phyloP scores from a whole-genome alignment of 2,888 invertebrate genomes.

The Sesamia inferens region DNA sequence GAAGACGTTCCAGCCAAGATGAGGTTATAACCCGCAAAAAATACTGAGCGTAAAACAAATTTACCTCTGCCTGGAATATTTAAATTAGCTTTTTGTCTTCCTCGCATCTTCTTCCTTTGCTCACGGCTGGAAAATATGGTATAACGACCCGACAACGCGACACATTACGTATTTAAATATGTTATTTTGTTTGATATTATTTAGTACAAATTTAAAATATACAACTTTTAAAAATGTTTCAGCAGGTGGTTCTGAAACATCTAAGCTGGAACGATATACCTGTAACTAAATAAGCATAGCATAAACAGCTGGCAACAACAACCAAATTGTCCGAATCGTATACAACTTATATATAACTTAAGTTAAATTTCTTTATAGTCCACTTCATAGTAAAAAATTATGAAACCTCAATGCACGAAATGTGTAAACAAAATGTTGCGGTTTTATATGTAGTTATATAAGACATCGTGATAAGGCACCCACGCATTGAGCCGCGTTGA shows the following conservation, averaged over 20 bases:
- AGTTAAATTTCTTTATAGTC: not conserved
- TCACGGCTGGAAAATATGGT: conserved; percentile 39
- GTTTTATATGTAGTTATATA: conserved; percentile 42
- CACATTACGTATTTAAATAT: conserved; percentile 10
- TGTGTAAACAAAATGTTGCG: conserved; percentile 40
- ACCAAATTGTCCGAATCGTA: not conserved
- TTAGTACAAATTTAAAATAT: not conserved
- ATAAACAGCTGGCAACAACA: conserved; percentile 2
- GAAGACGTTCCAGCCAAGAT: conserved; percentile 41
- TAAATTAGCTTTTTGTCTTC: conserved; percentile 59
- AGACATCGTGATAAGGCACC: conserved; percentile 45
- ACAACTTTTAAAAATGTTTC: not conserved
- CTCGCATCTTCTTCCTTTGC: conserved; percentile 48
- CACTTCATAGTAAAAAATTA: conserved; percentile 24
- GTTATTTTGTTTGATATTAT: not conserved
- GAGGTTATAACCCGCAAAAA: conserved; percentile 54
- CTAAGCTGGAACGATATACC: not conserved
- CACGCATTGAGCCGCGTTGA: conserved; percentile 58
- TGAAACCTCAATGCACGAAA: conserved; percentile 28
- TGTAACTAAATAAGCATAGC: conserved; percentile 16
- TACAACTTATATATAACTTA: not conserved
- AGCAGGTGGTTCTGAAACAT: not conserved
- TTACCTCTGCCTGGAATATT: conserved; percentile 55
- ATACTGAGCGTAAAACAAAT: conserved; percentile 51
- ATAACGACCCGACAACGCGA: conserved; percentile 27